Base-by-base conservation (phyloP, 2,888 invertebrate species). In the Scaptodrosophila latifasciaeformis region DNA sequence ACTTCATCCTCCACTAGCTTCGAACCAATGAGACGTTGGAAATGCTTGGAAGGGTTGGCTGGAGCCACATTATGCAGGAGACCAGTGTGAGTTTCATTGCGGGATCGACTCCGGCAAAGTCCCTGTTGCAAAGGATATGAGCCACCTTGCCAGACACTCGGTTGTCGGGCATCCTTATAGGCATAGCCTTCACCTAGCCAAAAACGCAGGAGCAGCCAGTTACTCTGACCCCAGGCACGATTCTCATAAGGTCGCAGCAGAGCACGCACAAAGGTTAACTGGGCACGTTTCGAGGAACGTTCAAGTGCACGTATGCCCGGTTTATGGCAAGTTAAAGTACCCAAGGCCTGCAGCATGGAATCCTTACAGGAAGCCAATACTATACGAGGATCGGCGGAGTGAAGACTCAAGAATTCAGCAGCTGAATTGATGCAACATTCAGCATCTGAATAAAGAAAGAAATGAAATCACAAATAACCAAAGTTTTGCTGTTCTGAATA, bases 101-200 rank as follows among this genome's bases (percentile, higher is more conserved):
- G 84, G 1, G 85, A 84, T 2, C 86, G 81, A 59, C 84, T 85
- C 27, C 86, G 77, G 49, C 82, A 81, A 12, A 86, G 57, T 0
- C 86, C 86, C 24, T 84, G 60, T 12, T 82, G 75, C 17, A 81
- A 31, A 0, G 82, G 82, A 29, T 74, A 67, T 44, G 83, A 83
- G 2, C 83, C 86, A 64, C 90, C 90, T 81, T 90, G 81, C 89
- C 88, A 82, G 82, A 90, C 57, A 85, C 84, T 83, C 72, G 90
- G 56, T 85, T 89, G 89, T 79, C 90, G 82, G 81, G 90, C 54
- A 87, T 90, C 90, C 9, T 92, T 89, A 84, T 92, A 94, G 0
- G 92, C 94, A 83, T 92, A 94, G 0, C 94, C 95, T 62, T 91
- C 89, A 0, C 95, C 95, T 79, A 94, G 92, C 95, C 95, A 95